Evolutionary conservation across 2,113 vertebrate genomes (phyloP).

Genomic region (Kobus ellipsiprymnus): DNA sequence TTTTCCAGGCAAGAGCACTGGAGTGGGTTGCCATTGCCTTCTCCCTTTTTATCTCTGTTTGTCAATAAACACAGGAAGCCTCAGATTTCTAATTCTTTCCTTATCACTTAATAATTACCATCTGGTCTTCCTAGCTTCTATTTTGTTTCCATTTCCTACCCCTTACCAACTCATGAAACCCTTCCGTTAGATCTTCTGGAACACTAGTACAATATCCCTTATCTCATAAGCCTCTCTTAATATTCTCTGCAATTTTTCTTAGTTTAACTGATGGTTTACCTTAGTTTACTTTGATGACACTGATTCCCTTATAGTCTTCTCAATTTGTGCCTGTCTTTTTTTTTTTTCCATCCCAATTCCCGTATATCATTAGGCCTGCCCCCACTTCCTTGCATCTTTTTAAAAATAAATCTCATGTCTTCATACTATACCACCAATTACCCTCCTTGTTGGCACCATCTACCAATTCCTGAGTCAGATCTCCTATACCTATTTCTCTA

Average conservation of each 20-base stretch:
- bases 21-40: no score
- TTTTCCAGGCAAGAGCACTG: no score
- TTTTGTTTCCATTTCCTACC: conserved; percentile 3
- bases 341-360: not conserved
- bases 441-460: not conserved
- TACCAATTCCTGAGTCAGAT: not conserved
- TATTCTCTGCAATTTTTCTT: not conserved
- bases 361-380: not conserved
- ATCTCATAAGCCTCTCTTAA: not conserved
- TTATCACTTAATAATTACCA: conserved; percentile 20
- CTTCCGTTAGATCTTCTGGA: not conserved
- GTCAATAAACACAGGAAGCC: not conserved
- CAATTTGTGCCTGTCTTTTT: not conserved
- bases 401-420: not conserved
- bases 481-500: not conserved
- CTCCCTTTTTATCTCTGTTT: not conserved
- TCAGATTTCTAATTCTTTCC: not conserved
- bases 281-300: not conserved
- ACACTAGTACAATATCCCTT: not conserved
- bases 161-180: not conserved
- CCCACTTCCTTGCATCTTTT: not conserved
- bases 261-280: not conserved
- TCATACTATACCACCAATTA: not conserved
- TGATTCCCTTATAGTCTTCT: not conserved
- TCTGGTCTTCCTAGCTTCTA: not conserved